phyloP scores from a whole-genome alignment of 1,140 invertebrate species.

The Venturia canescens region DNA sequence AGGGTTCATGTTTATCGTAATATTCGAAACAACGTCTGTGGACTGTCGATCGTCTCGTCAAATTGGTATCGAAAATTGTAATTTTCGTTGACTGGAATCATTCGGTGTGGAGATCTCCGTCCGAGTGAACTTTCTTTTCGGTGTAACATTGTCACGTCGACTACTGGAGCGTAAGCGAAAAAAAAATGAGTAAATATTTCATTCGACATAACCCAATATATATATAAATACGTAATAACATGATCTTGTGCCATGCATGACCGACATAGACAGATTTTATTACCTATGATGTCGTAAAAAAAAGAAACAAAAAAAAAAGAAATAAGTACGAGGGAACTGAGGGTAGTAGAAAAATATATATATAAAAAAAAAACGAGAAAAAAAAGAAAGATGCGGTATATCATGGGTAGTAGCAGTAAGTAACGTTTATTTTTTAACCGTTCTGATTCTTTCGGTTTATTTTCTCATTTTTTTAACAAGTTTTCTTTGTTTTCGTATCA shows the following conservation, averaged over 20 bases:
- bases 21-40: too few species aligned
- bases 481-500: conserved; percentile 69
- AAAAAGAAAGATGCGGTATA: conserved; percentile 25
- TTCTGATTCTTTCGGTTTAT: conserved; percentile 46
- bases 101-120: too few species aligned
- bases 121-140: too few species aligned
- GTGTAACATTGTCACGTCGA: too few species aligned
- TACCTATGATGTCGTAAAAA: conserved; percentile 20
- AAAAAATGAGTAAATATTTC: too few species aligned
- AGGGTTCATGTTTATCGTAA: too few species aligned
- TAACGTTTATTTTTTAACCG: conserved; percentile 47
- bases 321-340: neutral
- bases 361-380: neutral
- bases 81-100: too few species aligned
- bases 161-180: too few species aligned
- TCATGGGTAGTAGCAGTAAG: conserved; percentile 47
- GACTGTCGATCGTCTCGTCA: too few species aligned
- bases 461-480: conserved; percentile 50
- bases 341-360: conserved; percentile 5
- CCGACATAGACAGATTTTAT: conserved; percentile 26
- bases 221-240: conserved; percentile 29
- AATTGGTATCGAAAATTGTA: too few species aligned
- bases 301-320: neutral
- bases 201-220: too few species aligned
- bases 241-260: conserved; percentile 25